phyloP scores from a whole-genome alignment of 2,797 vertebrate species.

The Gila robusta region DNA sequence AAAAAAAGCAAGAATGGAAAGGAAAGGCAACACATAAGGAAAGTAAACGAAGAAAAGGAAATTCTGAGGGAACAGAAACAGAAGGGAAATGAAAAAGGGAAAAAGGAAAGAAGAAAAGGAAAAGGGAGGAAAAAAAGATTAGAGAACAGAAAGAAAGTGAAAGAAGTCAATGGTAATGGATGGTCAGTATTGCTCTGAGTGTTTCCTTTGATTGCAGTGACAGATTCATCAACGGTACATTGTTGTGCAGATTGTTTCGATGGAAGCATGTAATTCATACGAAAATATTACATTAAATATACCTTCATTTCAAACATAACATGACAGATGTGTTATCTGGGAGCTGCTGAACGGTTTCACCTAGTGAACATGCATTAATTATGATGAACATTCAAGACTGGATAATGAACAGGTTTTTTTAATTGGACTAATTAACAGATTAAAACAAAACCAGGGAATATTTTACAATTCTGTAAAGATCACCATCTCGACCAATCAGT shows the following conservation, averaged over 20 bases:
- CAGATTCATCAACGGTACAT: neutral
- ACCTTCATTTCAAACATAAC: conserved; percentile 2
- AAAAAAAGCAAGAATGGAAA: neutral
- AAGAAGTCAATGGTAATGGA: neutral
- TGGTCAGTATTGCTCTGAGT: conserved; percentile 39
- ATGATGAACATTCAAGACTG: neutral
- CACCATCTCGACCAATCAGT: conserved; percentile 30
- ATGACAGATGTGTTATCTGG: conserved; percentile 14
- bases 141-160: neutral
- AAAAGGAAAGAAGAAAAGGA: neutral
- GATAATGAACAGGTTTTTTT: neutral
- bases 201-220: neutral
- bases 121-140: neutral
- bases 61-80: neutral
- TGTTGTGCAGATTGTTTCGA: neutral
- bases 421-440: neutral
- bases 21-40: neutral
- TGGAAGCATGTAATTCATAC: neutral
- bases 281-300: conserved; percentile 14
- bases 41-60: neutral
- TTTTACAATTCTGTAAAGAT: conserved; percentile 25
- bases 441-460: neutral
- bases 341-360: neutral
- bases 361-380: conserved; percentile 8
- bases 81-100: neutral